phyloP scores from a whole-genome alignment of 1,140 invertebrate genomes.

The Muscidifurax raptorellus region DNA sequence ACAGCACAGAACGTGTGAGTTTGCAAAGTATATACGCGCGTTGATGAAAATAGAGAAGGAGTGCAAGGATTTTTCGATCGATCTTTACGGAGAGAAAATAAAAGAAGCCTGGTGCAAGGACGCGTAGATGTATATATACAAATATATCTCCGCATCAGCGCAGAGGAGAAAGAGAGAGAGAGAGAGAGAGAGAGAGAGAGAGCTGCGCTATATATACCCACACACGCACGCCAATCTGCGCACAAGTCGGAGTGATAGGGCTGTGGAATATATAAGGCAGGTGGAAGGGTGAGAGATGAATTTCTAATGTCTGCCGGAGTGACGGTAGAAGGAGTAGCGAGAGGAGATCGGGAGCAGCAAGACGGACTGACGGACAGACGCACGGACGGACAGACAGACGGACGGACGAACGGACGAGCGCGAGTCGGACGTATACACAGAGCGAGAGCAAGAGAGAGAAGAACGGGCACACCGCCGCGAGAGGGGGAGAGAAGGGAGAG shows the following conservation, averaged over 20 bases:
- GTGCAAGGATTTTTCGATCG: not conserved
- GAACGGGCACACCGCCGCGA: conserved; percentile 41
- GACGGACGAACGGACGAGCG: conserved; percentile 42
- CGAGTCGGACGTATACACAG: not conserved
- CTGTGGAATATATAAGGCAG: conserved; percentile 46
- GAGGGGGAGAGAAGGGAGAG: conserved; percentile 58
- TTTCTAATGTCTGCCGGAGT: conserved; percentile 68
- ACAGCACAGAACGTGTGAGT: too few species aligned
- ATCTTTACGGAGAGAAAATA: not conserved
- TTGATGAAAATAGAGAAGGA: not conserved
- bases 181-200: not conserved
- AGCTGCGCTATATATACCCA: not conserved
- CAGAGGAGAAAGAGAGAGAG: not conserved
- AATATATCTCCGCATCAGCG: not conserved
- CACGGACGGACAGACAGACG: conserved; percentile 59
- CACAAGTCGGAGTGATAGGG: not conserved
- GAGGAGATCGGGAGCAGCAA: not conserved
- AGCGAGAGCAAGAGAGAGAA: conserved; percentile 17
- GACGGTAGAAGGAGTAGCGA: conserved; percentile 36
- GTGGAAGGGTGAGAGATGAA: conserved; percentile 66
- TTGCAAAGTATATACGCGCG: not conserved
- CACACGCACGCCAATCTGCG: not conserved
- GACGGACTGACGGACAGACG: conserved; percentile 58
- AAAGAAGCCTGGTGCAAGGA: not conserved
- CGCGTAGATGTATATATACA: not conserved